phyloP scores from a whole-genome alignment of 1,140 invertebrate genomes.

The Euschistus heros region DNA sequence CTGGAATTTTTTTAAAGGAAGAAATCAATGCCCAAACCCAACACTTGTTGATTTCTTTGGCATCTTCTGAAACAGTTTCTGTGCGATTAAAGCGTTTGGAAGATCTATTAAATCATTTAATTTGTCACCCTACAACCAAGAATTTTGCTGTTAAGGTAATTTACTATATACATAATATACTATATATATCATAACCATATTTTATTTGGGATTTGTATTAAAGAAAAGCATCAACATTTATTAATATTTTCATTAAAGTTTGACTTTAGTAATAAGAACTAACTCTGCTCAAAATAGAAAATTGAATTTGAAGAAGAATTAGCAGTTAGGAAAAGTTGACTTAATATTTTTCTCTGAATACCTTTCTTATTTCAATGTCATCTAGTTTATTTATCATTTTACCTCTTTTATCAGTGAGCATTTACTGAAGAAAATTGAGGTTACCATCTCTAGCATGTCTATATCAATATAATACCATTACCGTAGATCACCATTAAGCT shows the following conservation, averaged over 20 bases:
- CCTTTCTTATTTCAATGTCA: no score
- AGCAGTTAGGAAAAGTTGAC: neutral
- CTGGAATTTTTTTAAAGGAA: slow-evolving; percentile 33
- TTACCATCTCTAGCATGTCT: no score
- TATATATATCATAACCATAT: neutral
- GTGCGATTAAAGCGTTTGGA: slow-evolving; percentile 48
- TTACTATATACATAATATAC: neutral
- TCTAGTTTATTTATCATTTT: no score
- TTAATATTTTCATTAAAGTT: neutral
- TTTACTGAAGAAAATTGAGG: no score
- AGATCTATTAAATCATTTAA: slow-evolving; percentile 55
- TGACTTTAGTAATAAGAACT: neutral
- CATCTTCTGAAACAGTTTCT: slow-evolving; percentile 43
- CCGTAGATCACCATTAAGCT: no score
- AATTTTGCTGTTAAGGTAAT: slow-evolving; percentile 20
- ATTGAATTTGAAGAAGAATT: no score
- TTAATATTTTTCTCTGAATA: no score
- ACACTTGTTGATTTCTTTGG: slow-evolving; percentile 52
- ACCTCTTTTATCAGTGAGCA: no score
- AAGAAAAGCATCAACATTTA: neutral
- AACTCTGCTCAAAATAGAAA: neutral
- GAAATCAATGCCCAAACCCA: slow-evolving; percentile 49
- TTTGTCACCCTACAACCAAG: slow-evolving; percentile 50
- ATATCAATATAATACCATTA: no score
- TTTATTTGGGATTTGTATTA: neutral